Evolutionary conservation across 2,113 vertebrate species (phyloP), one percentile per base, ranked within the genome.

Genomic region (Anhinga anhinga): DNA sequence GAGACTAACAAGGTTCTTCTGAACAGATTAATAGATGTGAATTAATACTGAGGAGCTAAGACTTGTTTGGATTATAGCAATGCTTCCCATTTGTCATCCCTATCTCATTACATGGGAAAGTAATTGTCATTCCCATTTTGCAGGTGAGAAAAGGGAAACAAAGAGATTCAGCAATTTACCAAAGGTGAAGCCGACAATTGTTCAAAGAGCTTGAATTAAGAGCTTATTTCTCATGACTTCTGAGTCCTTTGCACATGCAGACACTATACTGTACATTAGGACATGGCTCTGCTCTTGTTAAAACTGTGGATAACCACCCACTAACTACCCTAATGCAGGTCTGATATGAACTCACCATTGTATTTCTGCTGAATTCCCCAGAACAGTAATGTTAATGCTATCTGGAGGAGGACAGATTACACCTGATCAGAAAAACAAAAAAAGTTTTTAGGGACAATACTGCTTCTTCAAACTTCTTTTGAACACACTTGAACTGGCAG

Each of bases 401-500:
- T 40, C 69, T 93, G 91, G 42, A 70, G 0, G 5, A 92, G 81
- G 44, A 71, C 21, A 42, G 52, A 36, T 59, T 50, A 40, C 59
- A 90, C 25, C 27, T 53, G 6, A 58, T 16, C 4, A 36, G 20
- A 2, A 19, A 50, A 62, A 44, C 14, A 45, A 66, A 50, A 42
- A 40, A 30, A 71, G 25, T 47, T 52, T 87, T 63, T 56, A 55
- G 56, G 65, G 47, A 56, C 40, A 88, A 73, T 86, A 47, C 19
- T 18, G 40, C 40, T 91, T 29, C 56, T 95, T 85, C 52, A 65
- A 47, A 65, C 10, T 32, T 82, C 44, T 62, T 83, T 81, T 89
- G 44, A 82, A 49, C 67, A 79, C 53, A 79, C 58, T 89, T 87
- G 91, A 94, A 89, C 78, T 89, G 91, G 50, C 83, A 95, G 81